Conservation (phyloP, 2,888 invertebrate genomes). For the Griposia aprilina region DNA sequence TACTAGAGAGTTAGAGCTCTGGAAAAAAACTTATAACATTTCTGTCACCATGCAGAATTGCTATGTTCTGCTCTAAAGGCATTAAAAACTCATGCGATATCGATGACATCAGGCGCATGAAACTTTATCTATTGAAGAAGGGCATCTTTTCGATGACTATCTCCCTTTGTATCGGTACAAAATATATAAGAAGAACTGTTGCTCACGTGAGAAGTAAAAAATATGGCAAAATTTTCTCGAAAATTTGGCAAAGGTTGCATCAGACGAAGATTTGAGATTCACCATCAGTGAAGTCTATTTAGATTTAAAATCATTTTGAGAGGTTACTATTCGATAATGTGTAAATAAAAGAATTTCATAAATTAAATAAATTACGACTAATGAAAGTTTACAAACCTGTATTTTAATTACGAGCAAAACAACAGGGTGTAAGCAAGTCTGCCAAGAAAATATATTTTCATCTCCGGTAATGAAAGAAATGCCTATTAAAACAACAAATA, state of each 20-base stretch:
- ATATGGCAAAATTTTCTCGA: not conserved
- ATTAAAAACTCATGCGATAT: not conserved
- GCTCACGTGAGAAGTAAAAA: not conserved
- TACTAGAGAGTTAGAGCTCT: not conserved
- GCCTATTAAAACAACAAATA: constrained; percentile 68
- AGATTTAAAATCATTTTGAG: not conserved
- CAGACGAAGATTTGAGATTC: not conserved
- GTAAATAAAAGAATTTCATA: not conserved
- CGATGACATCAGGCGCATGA: not conserved
- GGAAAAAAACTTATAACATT: not conserved
- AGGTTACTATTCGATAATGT: not conserved
- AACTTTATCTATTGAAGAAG: not conserved
- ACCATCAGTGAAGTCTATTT: not conserved
- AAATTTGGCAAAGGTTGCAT: not conserved
- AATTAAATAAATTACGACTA: not conserved
- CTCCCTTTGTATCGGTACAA: not conserved
- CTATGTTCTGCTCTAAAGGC: not conserved
- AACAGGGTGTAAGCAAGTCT: constrained; percentile 12
- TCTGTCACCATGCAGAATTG: not conserved
- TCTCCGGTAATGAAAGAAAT: constrained; percentile 65
- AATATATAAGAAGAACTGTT: not conserved
- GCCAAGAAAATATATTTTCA: constrained; percentile 57
- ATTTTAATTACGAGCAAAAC: constrained; percentile 30
- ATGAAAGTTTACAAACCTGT: not conserved
- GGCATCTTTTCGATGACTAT: too few relatives aligned